These are phyloP conservation scores for Musca domestica DNA, from an alignment of 1,140 invertebrate species.

Conservation along the genomic window DNA sequence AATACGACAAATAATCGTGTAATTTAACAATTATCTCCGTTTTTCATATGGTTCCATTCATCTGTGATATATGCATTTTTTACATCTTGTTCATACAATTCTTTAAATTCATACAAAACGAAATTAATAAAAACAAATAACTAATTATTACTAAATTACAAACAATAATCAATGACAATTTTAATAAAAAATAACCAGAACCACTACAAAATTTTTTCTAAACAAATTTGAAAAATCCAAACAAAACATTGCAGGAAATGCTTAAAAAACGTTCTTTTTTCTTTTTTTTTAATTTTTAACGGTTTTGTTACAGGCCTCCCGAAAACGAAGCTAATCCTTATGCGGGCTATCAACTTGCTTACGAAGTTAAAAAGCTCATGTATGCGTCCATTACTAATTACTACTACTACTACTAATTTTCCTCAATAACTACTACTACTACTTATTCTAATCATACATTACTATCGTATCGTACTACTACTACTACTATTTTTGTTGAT, in stretches of 20 bases:
- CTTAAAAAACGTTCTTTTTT: conserved; percentile 12
- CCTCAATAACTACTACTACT: conserved; percentile 10
- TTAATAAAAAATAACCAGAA: too few relatives aligned
- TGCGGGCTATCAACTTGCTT: conserved; percentile 96
- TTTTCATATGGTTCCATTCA: too few relatives aligned
- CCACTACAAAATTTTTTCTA: too few relatives aligned
- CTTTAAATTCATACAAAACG: too few relatives aligned
- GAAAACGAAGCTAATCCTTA: conserved; percentile 80
- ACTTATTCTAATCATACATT: conserved; percentile 10
- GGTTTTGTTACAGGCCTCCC: conserved; percentile 70
- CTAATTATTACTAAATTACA: too few relatives aligned
- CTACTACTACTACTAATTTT: conserved; percentile 20
- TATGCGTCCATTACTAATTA: conserved; percentile 66
- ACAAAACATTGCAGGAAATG: conserved; percentile 9
- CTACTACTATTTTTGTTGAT: conserved; percentile 8
- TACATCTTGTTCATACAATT: too few relatives aligned
- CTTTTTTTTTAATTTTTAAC: conserved; percentile 33
- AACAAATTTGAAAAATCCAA: not conserved
- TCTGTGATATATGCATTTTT: too few relatives aligned
- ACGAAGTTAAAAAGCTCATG: conserved; percentile 99
- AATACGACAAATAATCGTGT: too few relatives aligned
- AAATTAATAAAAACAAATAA: too few relatives aligned
- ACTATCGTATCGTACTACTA: too few relatives aligned
- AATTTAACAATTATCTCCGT: too few relatives aligned
- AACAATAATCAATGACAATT: too few relatives aligned